Conservation (phyloP, 2,113 vertebrate species). For the Clarias magur region DNA sequence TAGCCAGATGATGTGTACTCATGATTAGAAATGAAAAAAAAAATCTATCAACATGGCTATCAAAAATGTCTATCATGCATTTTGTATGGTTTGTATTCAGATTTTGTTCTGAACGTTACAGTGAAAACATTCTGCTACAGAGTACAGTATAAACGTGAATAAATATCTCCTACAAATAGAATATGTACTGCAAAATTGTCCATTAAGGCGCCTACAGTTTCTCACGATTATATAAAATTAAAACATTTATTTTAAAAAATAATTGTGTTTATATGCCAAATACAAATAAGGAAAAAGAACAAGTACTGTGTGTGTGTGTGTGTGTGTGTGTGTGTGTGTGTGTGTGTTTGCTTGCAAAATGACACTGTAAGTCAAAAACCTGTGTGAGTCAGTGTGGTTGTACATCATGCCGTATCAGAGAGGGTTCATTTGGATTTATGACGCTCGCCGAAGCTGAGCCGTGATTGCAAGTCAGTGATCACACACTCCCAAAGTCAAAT, state of each 20-base stretch:
- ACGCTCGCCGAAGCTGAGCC: constrained; percentile 20
- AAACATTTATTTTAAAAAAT: background rate
- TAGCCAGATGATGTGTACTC: background rate
- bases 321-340: background rate
- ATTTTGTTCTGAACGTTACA: background rate
- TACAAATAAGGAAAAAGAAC: background rate
- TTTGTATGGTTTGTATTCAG: background rate
- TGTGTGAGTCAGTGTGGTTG: background rate
- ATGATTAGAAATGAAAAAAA: background rate
- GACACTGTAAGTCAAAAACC: background rate
- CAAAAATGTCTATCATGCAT: background rate
- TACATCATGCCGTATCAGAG: constrained; percentile 22
- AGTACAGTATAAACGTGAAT: background rate
- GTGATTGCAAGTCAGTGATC: constrained; percentile 26
- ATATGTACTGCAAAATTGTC: background rate
- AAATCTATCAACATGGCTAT: background rate
- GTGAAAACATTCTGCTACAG: background rate
- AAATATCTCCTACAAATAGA: background rate
- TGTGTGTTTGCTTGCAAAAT: background rate
- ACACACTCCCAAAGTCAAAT: constrained; percentile 24
- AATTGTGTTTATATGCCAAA: background rate
- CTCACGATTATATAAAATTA: background rate
- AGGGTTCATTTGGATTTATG: constrained; percentile 35
- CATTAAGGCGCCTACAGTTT: background rate
- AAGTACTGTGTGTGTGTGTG: background rate